Base-by-base conservation (phyloP, 2,888 invertebrate genomes). In the Cheilosia variabilis region DNA sequence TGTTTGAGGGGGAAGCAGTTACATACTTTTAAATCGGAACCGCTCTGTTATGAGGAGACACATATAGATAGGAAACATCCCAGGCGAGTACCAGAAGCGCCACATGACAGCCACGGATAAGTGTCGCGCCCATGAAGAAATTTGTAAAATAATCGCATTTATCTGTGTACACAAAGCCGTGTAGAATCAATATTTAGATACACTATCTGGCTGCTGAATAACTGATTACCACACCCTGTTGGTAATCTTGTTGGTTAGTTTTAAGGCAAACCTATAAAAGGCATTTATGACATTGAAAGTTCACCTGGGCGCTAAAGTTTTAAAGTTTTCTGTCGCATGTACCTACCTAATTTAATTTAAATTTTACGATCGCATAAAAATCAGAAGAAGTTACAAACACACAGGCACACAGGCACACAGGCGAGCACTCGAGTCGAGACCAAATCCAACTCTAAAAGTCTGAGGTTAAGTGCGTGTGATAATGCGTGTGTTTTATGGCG, bases 381-480 rank as follows among this genome's bases (percentile, higher is more conserved):
- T 60, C 68, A 31, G n/a, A 52, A 17, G 9, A 17, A 47, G 9
- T 7, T 37, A 37, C 19, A 24, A 24, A 60, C 31, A 63, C 43
- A 22, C 34, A 63, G 15, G 9, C 13, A n/a, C 19, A 24, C 43
- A 60, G 53, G 19, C 31, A 63, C 43, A 22, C 34, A 63, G 15
- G 9, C 13, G 31, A 52, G 53, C 10, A 69, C 6, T 37, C 13
- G 50, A 71, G 53, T 53, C 34, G 31, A 62, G 55, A 34, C 10
- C 37, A 47, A 60, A 66, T 60, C 60, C 37, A 45, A 45, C 73
- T 83, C 37, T 1, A 37, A 37, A 4, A 37, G 37, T 37, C 47
- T 66, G 58, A 47, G 65, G 77, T 72, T 73, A 63, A 69, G 52
- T 68, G 73, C 34, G 71, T 65, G 47, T 50, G 76, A 82, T 82